A percentile compares a stretch with the other conserved stretches of the same genome.
phyloP scores from a whole-genome alignment of 30 jellyfish, hydroid and myxozoan genomes.

The Chrysaora quinquecirrha region DNA sequence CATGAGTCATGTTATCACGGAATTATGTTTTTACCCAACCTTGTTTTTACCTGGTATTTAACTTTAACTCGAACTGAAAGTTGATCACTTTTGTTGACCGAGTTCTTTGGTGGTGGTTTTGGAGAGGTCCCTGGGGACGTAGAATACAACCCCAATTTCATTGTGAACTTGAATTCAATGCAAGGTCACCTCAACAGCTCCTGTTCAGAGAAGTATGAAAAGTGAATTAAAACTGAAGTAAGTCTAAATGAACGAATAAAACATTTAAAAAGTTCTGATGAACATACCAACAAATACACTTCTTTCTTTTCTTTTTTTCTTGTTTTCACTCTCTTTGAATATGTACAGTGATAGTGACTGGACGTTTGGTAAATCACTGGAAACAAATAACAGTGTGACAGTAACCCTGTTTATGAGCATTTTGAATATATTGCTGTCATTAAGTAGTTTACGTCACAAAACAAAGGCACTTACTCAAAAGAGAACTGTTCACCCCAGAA shows the following conservation, averaged over 20 bases:
- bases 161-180: slow-evolving; percentile 67
- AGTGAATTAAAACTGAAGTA: not conserved
- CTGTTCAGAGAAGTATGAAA: not conserved
- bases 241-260: not conserved
- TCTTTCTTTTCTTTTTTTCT: slow-evolving; percentile 81
- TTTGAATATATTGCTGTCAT: too few species aligned
- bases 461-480: slow-evolving; percentile 59
- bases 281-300: slow-evolving; percentile 75
- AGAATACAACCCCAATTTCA: slow-evolving; percentile 80
- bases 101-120: slow-evolving; percentile 53
- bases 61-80: slow-evolving; percentile 73
- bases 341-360: slow-evolving; percentile 59
- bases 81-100: slow-evolving; percentile 53
- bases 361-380: slow-evolving; percentile 75
- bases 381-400: slow-evolving; percentile 1
- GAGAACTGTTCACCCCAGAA: slow-evolving; percentile 94
- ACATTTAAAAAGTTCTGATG: not conserved
- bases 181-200: slow-evolving; percentile 79
- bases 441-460: too few species aligned
- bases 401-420: too few species aligned
- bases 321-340: slow-evolving; percentile 84
- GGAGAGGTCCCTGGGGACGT: slow-evolving; percentile 87
- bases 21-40: too few species aligned
- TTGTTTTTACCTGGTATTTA: slow-evolving; percentile 73
- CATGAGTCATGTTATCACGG: too few species aligned